Conservation (phyloP, 2,113 vertebrate genomes). For the Ramphastos sulfuratus region DNA sequence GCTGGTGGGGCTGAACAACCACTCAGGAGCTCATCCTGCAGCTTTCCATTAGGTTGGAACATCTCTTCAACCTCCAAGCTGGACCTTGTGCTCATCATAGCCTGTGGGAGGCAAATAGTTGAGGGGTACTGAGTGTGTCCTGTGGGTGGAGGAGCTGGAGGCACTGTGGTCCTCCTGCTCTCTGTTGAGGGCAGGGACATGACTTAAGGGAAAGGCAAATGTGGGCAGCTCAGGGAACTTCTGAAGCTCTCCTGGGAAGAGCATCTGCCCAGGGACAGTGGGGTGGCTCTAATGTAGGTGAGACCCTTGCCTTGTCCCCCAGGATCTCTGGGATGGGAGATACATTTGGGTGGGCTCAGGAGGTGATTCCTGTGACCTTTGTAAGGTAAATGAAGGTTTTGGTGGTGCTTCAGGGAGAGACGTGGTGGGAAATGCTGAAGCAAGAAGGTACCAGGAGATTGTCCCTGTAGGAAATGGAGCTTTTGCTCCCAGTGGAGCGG, state of each 20-base stretch:
- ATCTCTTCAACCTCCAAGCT: not conserved
- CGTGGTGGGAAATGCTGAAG: no score
- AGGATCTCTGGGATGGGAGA: no score
- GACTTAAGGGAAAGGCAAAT: not conserved
- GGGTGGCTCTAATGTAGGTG: no score
- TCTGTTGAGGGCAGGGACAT: rapidly evolving
- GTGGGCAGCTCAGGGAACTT: not conserved
- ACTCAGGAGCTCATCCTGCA: not conserved
- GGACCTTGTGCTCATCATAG: not conserved
- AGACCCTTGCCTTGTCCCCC: no score
- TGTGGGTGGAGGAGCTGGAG: not conserved
- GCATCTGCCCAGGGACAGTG: not conserved
- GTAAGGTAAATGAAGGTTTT: no score
- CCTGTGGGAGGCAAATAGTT: not conserved
- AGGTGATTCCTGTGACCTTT: no score
- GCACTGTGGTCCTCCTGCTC: not conserved
- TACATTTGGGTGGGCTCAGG: no score
- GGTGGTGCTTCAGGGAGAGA: no score
- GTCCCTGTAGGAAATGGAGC: no score
- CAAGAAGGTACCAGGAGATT: no score
- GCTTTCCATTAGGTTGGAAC: not conserved
- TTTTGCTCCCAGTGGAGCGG: no score
- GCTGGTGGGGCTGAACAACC: not conserved
- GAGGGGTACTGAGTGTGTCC: not conserved
- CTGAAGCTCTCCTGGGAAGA: not conserved